Evolutionary conservation across 2,888 invertebrate species (phyloP).

Genomic region (Heliconius aoede): DNA sequence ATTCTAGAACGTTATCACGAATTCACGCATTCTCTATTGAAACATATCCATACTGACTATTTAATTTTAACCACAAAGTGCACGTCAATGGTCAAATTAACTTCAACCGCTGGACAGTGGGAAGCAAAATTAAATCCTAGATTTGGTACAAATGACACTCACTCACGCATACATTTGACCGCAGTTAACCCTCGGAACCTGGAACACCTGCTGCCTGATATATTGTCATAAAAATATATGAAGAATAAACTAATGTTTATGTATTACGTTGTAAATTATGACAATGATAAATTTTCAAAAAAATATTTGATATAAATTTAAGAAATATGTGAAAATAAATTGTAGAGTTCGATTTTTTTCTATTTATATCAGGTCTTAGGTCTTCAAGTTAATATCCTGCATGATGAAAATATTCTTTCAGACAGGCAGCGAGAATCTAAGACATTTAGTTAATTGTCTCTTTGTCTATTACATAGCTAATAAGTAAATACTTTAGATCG

Average conservation of each 20-base stretch:
- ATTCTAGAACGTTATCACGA: no score
- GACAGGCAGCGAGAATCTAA: no score
- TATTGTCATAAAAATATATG: slow-evolving; percentile 34
- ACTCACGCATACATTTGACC: slow-evolving; percentile 52
- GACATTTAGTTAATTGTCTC: no score
- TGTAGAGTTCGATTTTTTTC: no score
- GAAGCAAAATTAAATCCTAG: slow-evolving; percentile 58
- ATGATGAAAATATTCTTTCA: no score
- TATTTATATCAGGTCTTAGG: no score
- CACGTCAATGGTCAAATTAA: slow-evolving; percentile 41
- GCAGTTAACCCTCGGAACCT: slow-evolving; percentile 54
- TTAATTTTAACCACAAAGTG: slow-evolving; percentile 36
- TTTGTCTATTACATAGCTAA: no score
- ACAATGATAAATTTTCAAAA: not conserved
- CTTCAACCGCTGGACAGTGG: slow-evolving; percentile 37
- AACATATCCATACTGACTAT: not conserved
- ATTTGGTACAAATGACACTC: slow-evolving; percentile 55
- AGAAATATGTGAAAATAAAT: not conserved
- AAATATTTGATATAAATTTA: no score
- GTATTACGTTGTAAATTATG: not conserved
- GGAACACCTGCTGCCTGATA: slow-evolving; percentile 50
- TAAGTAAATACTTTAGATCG: no score
- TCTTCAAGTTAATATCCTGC: no score
- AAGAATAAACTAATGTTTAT: not conserved
- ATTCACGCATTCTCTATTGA: not conserved